phyloP scores from a whole-genome alignment of 1,140 invertebrate species.

The Macrotrachela quadricornifera region DNA sequence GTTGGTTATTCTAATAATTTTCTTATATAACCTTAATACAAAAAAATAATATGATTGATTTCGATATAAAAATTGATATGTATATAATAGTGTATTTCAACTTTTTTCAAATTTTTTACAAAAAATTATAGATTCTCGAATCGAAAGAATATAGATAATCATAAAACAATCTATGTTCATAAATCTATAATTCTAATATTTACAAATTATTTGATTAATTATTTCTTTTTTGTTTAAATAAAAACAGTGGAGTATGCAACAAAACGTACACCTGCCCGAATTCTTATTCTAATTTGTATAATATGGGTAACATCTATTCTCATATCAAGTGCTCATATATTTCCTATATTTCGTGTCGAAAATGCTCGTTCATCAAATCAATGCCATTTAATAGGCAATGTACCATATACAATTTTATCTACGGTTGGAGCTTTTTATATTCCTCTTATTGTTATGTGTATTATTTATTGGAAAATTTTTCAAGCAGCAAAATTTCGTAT shows the following conservation, averaged over 20 bases:
- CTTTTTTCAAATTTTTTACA: too few relatives aligned
- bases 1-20: too few relatives aligned
- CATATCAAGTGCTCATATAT: conserved; percentile 48
- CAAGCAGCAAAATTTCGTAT: conserved; percentile 10
- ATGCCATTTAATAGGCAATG: conserved; percentile 5
- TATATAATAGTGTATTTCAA: too few relatives aligned
- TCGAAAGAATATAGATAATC: too few relatives aligned
- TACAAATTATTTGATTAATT: too few relatives aligned
- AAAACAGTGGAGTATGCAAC: conserved; percentile 62
- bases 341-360: conserved; percentile 30
- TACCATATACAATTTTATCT: conserved; percentile 12
- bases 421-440: conserved; percentile 14
- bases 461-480: conserved; percentile 13
- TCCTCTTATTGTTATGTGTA: conserved; percentile 11
- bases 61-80: too few relatives aligned
- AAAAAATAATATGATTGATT: too few relatives aligned
- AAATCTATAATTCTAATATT: too few relatives aligned
- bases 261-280: conserved; percentile 50
- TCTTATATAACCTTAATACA: too few relatives aligned
- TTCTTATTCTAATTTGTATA: conserved; percentile 65
- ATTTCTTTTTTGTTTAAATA: too few relatives aligned
- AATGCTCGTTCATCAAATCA: not conserved
- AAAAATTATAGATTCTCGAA: too few relatives aligned
- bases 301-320: conserved; percentile 64
- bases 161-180: too few relatives aligned